Conservation (phyloP, 2,888 invertebrate species). For the Willowsia nigromaculata region DNA sequence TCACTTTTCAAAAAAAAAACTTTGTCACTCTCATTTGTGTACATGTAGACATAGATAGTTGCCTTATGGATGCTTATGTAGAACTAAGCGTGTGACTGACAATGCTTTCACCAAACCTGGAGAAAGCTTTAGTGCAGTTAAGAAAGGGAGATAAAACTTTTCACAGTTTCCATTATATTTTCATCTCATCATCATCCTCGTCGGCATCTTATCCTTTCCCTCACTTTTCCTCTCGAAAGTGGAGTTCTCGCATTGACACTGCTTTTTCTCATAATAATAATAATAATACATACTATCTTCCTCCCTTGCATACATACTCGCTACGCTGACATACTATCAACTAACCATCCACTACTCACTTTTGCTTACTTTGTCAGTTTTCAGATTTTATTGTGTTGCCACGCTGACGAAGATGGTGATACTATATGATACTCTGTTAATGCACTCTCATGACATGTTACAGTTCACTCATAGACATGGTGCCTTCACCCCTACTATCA, state of each 20-base stretch:
- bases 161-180: conserved; percentile 58
- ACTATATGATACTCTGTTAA: neutral
- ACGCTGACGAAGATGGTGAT: neutral
- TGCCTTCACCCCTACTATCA: neutral
- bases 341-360: no score
- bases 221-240: conserved; percentile 11
- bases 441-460: conserved; percentile 1
- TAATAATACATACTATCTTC: conserved; percentile 14
- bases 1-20: no score
- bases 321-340: neutral
- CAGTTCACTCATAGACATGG: neutral
- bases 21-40: neutral
- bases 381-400: conserved; percentile 35
- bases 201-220: neutral
- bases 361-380: conserved; percentile 22
- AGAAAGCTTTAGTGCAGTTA: conserved; percentile 32
- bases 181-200: conserved; percentile 31
- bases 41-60: neutral
- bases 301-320: neutral
- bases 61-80: neutral
- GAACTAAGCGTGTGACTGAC: conserved; percentile 38
- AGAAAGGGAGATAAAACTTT: conserved; percentile 57
- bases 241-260: conserved; percentile 31
- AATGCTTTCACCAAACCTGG: conserved; percentile 32
- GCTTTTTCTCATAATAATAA: conserved; percentile 8